These are phyloP conservation scores for Punctoribates punctum DNA, from an alignment of 2,888 invertebrate species.

Conservation along the genomic window DNA sequence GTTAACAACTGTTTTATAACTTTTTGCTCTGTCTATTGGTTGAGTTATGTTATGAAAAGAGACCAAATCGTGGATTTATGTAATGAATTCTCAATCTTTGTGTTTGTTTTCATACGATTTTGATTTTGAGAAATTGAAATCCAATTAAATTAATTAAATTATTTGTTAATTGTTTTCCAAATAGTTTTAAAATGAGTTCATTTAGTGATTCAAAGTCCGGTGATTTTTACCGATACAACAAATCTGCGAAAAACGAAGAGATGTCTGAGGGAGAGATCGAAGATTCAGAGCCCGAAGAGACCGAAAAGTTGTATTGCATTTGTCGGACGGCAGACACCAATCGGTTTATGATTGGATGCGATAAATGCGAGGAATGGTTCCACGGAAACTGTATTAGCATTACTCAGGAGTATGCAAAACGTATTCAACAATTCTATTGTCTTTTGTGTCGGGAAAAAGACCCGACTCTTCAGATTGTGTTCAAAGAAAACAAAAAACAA, in stretches of 20 bases:
- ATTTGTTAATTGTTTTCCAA: not conserved
- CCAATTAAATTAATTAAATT: not conserved
- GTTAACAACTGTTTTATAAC: too few relatives aligned
- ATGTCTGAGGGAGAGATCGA: conserved; percentile 36
- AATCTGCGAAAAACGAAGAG: not conserved
- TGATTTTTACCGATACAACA: not conserved
- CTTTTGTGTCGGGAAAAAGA: conserved; percentile 66
- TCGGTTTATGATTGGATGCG: conserved; percentile 98
- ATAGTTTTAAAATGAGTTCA: not conserved
- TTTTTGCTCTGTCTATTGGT: too few relatives aligned
- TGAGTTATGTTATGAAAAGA: too few relatives aligned
- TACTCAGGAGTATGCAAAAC: conserved; percentile 84
- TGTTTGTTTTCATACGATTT: not conserved
- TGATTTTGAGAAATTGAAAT: conserved; percentile 15
- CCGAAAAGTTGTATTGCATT: conserved; percentile 71
- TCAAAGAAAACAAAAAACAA: conserved; percentile 53
- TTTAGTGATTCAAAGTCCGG: not conserved
- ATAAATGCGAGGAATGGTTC: conserved; percentile 97
- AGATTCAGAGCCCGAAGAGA: conserved; percentile 18
- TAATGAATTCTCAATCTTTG: too few relatives aligned
- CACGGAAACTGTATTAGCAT: conserved; percentile 96
- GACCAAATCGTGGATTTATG: too few relatives aligned
- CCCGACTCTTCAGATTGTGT: conserved; percentile 62
- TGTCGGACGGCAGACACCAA: conserved; percentile 90
- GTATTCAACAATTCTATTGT: conserved; percentile 90